Percentiles rank a stretch among this genome's conserved stretches.
These are phyloP conservation scores for Anoura caudifer DNA, from an alignment of 2,113 vertebrate genomes.

Conservation along the genomic window DNA sequence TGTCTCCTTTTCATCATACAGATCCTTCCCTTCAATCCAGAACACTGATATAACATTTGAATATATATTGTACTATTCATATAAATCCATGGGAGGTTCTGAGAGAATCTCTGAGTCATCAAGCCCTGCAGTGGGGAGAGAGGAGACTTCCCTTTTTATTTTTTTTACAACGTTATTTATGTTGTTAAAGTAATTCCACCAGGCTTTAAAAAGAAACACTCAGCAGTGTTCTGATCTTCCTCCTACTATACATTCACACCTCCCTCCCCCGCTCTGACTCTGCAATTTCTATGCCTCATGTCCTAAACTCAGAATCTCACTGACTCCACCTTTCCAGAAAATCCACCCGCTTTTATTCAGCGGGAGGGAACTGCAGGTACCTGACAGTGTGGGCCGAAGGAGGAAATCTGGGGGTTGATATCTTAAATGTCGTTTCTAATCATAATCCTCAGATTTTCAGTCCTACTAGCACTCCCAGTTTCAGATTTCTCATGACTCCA, in stretches of 20 bases:
- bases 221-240: neutral
- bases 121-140: neutral
- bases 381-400: neutral
- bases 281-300: neutral
- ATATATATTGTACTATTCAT: neutral
- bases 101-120: neutral
- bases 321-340: neutral
- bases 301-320: neutral
- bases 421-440: neutral
- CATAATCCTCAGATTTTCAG: neutral
- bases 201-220: neutral
- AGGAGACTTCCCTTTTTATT: neutral
- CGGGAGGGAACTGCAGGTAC: neutral
- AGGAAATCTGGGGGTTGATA: neutral
- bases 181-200: neutral
- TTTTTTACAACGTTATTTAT: neutral
- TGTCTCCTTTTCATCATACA: neutral
- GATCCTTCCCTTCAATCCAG: neutral
- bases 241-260: neutral
- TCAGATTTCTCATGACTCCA: neutral
- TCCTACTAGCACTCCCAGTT: neutral
- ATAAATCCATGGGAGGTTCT: neutral
- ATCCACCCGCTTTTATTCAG: neutral
- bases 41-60: neutral
- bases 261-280: rapidly evolving